Base-by-base conservation (phyloP, 2,888 invertebrate genomes). In the Hemithea aestivaria region DNA sequence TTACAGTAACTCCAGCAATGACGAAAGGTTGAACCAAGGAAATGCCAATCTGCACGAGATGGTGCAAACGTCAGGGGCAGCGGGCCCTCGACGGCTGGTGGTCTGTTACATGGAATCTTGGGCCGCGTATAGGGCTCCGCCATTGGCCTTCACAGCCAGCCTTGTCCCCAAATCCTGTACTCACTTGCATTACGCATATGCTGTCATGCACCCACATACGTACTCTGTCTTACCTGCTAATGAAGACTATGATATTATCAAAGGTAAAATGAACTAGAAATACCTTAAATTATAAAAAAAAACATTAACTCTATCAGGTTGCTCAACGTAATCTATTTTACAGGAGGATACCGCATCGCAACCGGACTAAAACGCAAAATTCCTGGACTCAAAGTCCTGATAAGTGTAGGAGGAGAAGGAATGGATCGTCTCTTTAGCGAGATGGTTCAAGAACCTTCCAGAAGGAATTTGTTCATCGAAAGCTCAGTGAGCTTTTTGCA, bases 321-420 rank as follows among this genome's bases (percentile, higher is more conserved):
- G n/a, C n/a, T n/a, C n/a, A n/a, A n/a, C n/a, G n/a, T 20, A 20
- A 27, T 11, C 9, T 11, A 29, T 27, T 34, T 56, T 58, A 10
- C 66, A 93, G 93, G 92, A 51, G 94, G 94, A 45, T 95, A 94
- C 62, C 89, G 91, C 30, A 88, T 93, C 9, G 90, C 91, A 5
- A 89, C 91, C 0, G 91, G 90, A 2, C 76, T 95, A 32, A 94
- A 94, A 60, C 77, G 88, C 12, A 82, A 88, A 10, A 90, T 93
- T 45, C 91, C 91, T 0, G 89, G 90, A 1, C 75, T 95, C 1
- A 92, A 92, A 56, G 90, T 93, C 0, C 70, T 94, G 32, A 83
- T 96, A 24, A 93, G 94, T 4, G 88, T 96, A 0, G 94, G 94
- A 0, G 93, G 93, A 63, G 92, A 91, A 32, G 89, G 90, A 1